These are phyloP conservation scores for Aelia acuminata DNA, from an alignment of 2,888 invertebrate species.

Conservation along the genomic window DNA sequence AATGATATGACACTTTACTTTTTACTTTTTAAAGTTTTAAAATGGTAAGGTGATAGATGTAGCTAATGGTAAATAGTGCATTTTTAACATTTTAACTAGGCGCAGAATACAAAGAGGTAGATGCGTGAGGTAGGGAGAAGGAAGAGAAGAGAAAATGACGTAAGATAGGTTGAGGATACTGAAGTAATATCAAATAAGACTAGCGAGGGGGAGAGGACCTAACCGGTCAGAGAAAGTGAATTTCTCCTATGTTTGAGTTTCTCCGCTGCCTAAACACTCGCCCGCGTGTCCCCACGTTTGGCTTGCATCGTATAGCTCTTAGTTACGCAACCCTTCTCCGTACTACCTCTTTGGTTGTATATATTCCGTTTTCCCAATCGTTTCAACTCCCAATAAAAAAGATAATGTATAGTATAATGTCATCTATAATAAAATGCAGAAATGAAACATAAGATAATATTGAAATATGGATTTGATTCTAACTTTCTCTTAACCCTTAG, in stretches of 20 bases:
- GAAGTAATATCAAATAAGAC: conserved; percentile 37
- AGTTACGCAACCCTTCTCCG: not conserved
- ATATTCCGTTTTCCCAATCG: not conserved
- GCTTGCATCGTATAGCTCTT: conserved; percentile 52
- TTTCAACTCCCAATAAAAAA: not conserved
- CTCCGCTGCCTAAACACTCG: conserved; percentile 18
- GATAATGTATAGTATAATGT: too few relatives aligned
- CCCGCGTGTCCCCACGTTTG: not conserved
- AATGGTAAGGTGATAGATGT: not conserved
- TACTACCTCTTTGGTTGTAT: not conserved
- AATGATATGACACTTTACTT: not conserved
- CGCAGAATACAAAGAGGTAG: not conserved
- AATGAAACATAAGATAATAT: not conserved
- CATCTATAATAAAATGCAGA: not conserved
- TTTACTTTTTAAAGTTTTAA: not conserved
- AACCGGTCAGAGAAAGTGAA: conserved; percentile 33
- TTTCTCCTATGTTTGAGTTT: conserved; percentile 36
- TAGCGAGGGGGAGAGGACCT: not conserved
- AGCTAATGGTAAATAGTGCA: not conserved
- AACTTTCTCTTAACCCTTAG: too few relatives aligned
- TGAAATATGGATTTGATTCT: not conserved
- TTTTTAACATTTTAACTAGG: too few relatives aligned
- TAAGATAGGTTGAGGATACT: conserved; percentile 1
- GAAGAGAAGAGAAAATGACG: not conserved
- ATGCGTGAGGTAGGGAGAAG: not conserved